Evolutionary conservation across 2,113 vertebrate genomes (phyloP), one percentile per base, ranked within the genome.

Genomic region (Tragelaphus buxtoni): DNA sequence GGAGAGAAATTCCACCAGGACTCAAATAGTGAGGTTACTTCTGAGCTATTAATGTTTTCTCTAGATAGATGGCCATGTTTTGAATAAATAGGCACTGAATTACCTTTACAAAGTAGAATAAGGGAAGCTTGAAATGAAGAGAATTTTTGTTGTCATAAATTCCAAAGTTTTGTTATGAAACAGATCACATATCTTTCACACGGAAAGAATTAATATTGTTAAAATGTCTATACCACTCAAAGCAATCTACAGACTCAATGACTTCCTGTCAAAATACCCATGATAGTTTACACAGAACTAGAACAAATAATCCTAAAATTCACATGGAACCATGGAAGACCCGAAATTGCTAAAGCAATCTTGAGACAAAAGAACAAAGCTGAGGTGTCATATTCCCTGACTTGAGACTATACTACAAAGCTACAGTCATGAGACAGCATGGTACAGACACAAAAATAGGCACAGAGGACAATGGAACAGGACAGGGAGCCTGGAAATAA

Each of bases 31-130:
- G 7, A 84, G 79, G 18, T 72, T 55, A 53, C n/a, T 90, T 94
- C 49, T 20, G 53, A 72, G 24, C 18, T n/a, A 3, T 77, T 85
- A 65, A 5, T 55, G 35, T 83, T 89, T 92, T 88, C 30, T 80
- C 13, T 60, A 85, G 24, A 79, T 45, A 96, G 92, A 91, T 89
- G 86, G 86, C 45, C 55, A 51, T 94, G 56, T 95, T 97, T 89
- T 91, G n/a, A 89, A 86, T 20, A 60, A 93, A 28, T 18, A 65
- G n/a, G n/a, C 35, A 32, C 88, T 91, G 35, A 28, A 7, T 60
- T 91, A n/a, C 8, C 18, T 5, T 39, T 47, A 45, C 85, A 76
- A 85, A 30, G 3, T 69, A 49, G 24, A 65, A 47, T 7, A 56
- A 22, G 45, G 49, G 16, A 47, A 42, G 45, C 1, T 16, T 61